Base-by-base conservation (phyloP, 2,888 invertebrate genomes). In the Lochmaea capreae region DNA sequence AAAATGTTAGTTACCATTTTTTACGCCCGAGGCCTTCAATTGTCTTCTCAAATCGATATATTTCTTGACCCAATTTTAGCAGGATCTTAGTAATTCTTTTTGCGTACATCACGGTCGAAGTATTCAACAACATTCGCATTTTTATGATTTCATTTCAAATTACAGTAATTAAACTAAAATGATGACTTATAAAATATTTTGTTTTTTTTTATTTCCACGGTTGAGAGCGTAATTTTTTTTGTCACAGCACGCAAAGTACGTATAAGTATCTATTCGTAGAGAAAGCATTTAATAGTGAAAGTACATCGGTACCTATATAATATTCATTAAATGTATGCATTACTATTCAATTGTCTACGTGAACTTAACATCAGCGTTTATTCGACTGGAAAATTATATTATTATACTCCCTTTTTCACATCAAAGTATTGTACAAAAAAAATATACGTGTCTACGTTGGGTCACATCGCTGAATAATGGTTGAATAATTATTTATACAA, bases 261-360 rank as follows among this genome's bases (percentile, higher is more conserved):
- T 33, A 26, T 63, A 63, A 14, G 46, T 46, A 46, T 46, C 46
- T 22, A 46, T 59, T 33, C 18, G 14, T 65, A 67, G 72, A 63
- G 72, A 72, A 72, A 72, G 72, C 67, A 72, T 42, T 16, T 57
- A 67, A 54, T 63, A 72, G 72, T 72, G 72, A 72, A 72, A 72
- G 72, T 72, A 66, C 61, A 67, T 39, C 39, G n/a, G 43, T 46
- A n/a, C n/a, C n/a, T n/a, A 63, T 52, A 54, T 54, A 18, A 54
- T 54, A 54, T 54, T 12, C 22, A 43, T 65, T 43, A 65, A 65
- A 6, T 10, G 46, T 62, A 42, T 18, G 3, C n/a, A 8, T 54
- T 16, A 16, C 16, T 54, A 16, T 54, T 54, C 54, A 18, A 54
- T 54, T 46, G 46, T 46, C 46, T 46, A 46, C 33, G 5, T 14